A percentile compares a stretch with the other conserved stretches of the same genome.
Evolutionary conservation across 2,797 vertebrate genomes (phyloP).

Genomic region (Notamacropus eugenii): DNA sequence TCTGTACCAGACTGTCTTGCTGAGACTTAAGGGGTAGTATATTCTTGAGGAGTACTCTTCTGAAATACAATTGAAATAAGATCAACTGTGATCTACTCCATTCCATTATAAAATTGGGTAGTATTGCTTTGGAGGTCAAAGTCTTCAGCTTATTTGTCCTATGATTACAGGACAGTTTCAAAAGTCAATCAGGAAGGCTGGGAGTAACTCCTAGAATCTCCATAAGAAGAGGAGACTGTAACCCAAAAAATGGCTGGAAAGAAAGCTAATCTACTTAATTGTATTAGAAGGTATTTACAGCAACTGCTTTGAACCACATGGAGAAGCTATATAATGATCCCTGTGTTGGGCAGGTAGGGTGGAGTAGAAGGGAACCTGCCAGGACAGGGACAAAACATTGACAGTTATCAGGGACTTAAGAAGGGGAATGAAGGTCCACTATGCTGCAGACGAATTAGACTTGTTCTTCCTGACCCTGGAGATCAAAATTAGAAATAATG

Average conservation of each 20-base stretch:
- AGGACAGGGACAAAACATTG: no score
- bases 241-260: not conserved
- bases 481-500: no score
- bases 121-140: not conserved
- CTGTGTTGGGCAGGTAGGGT: not conserved
- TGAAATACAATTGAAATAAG: not conserved
- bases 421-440: no score
- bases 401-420: no score
- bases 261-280: not conserved
- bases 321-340: not conserved
- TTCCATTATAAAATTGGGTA: not conserved
- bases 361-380: no score
- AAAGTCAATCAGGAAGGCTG: not conserved
- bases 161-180: not conserved
- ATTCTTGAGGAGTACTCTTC: not conserved
- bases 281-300: not conserved
- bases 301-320: not conserved
- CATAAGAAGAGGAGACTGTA: not conserved
- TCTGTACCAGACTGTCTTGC: not conserved
- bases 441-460: no score
- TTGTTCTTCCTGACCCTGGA: no score
- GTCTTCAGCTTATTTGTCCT: not conserved
- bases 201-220: not conserved
- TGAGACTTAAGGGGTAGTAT: not conserved
- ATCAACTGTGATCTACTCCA: not conserved